Conservation (phyloP, 92 coral and sea anemone species). For the Pocillopora meandrina region DNA sequence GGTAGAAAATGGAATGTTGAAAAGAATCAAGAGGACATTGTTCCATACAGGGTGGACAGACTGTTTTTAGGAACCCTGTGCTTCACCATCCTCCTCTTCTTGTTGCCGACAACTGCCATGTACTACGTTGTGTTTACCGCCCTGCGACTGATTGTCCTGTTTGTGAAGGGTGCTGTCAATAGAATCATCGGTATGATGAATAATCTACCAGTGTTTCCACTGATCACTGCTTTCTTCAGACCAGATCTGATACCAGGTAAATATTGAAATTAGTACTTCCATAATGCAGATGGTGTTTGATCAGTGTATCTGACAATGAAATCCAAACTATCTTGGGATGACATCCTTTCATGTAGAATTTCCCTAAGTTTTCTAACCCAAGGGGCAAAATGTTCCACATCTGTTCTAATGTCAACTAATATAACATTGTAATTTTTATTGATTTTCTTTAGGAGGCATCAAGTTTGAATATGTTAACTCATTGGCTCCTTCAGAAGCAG, state of each 20-base stretch:
- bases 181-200: constrained; percentile 54
- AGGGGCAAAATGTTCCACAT: too few relatives aligned
- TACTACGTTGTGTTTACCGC: constrained; percentile 87
- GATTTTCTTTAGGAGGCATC: constrained; percentile 43
- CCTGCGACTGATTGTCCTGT: constrained; percentile 72
- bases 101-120: constrained; percentile 86
- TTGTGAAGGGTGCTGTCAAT: constrained; percentile 62
- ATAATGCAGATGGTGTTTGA: too few relatives aligned
- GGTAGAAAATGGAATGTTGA: constrained; percentile 92
- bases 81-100: constrained; percentile 87
- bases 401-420: too few relatives aligned
- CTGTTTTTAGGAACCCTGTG: constrained; percentile 87
- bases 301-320: too few relatives aligned
- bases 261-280: background rate
- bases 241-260: constrained; percentile 86
- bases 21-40: constrained; percentile 80
- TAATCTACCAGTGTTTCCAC: constrained; percentile 72
- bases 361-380: too few relatives aligned
- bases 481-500: background rate
- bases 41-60: constrained; percentile 88
- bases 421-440: background rate
- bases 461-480: constrained; percentile 38
- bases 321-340: too few relatives aligned
- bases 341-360: too few relatives aligned
- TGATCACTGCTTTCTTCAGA: constrained; percentile 52